These are phyloP conservation scores for Cyanoramphus novaezelandiae DNA, from an alignment of 2,113 vertebrate genomes.

Conservation along the genomic window DNA sequence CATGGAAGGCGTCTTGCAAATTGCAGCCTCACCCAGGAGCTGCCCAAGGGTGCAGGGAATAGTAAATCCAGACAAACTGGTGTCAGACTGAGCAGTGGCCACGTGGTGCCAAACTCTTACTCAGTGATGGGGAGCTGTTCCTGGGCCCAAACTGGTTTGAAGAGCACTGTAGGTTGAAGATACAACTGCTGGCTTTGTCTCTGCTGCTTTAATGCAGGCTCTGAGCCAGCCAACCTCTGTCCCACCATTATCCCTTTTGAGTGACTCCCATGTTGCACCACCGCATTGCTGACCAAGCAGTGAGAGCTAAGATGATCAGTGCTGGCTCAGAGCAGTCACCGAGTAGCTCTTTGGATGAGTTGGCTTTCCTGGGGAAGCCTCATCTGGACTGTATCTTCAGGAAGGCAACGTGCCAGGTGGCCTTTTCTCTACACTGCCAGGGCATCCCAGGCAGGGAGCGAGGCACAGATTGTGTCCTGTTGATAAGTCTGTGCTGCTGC, in stretches of 20 bases:
- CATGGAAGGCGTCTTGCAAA: accelerated
- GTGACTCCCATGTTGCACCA: accelerated
- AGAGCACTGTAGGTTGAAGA: background rate
- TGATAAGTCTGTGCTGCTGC: background rate
- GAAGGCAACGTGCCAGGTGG: background rate
- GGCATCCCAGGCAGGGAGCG: background rate
- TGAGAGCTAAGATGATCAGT: background rate
- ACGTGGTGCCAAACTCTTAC: background rate
- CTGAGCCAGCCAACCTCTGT: background rate
- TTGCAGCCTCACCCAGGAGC: background rate
- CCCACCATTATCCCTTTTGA: background rate
- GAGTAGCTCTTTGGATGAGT: background rate
- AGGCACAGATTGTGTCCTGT: background rate
- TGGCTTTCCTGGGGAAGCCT: background rate
- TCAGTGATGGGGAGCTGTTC: background rate
- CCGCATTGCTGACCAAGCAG: background rate
- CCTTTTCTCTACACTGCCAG: background rate
- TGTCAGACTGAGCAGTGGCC: background rate
- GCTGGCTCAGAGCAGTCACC: background rate
- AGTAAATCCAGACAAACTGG: background rate
- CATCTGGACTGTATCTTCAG: background rate
- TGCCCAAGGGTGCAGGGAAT: background rate
- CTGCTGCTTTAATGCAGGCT: background rate
- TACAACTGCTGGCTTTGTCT: background rate
- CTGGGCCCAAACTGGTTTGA: background rate